phyloP scores from a whole-genome alignment of 2,888 invertebrate species.

The Lasioglossum leucozonium region DNA sequence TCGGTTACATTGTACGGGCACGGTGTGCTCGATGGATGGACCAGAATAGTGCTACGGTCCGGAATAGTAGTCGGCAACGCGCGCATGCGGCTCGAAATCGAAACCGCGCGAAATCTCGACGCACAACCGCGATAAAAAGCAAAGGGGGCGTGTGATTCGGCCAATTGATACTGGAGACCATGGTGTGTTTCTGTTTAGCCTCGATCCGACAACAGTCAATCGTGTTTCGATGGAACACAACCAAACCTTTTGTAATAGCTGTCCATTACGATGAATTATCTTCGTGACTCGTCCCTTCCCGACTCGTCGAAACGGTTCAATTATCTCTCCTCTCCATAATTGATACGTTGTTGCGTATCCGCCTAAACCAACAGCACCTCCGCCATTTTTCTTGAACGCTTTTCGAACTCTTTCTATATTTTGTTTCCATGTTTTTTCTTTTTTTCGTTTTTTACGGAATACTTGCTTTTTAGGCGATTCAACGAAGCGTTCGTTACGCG shows the following conservation, averaged over 20 bases:
- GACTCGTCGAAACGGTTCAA: neutral
- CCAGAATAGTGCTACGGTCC: no score
- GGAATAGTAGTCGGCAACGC: no score
- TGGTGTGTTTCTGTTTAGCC: neutral
- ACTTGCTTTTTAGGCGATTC: constrained; percentile 28
- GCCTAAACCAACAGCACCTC: neutral
- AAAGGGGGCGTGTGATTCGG: constrained; percentile 56
- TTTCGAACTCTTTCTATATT: neutral
- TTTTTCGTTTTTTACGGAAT: no score
- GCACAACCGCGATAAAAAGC: constrained; percentile 28
- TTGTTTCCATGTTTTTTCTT: neutral
- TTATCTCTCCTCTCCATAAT: neutral
- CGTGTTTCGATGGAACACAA: constrained; percentile 16
- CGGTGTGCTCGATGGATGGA: neutral
- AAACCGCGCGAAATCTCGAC: constrained; percentile 46
- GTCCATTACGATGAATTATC: neutral
- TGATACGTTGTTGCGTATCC: neutral
- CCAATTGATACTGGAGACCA: constrained; percentile 46
- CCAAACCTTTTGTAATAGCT: constrained; percentile 14
- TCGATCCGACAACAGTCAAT: constrained; percentile 36
- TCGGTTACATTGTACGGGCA: constrained; percentile 27
- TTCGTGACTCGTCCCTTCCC: neutral
- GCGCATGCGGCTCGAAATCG: constrained; percentile 4
- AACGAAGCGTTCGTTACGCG: neutral
- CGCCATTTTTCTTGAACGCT: neutral